These are phyloP conservation scores for Percopsis transmontana DNA, from an alignment of 2,113 vertebrate species.

Conservation along the genomic window DNA sequence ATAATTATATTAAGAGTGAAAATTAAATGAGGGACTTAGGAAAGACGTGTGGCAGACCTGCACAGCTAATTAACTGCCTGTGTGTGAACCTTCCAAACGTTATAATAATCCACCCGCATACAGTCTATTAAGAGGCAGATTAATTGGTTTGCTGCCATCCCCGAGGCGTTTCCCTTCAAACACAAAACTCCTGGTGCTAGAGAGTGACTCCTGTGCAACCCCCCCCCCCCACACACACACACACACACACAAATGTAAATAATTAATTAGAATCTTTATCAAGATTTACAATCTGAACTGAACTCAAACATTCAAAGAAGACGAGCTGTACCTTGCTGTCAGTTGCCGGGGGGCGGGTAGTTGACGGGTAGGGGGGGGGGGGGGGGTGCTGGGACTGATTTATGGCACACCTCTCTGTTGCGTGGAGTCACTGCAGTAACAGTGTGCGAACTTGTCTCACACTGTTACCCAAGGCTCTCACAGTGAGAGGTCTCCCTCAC, in stretches of 20 bases:
- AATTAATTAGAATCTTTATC: slow-evolving; percentile 11
- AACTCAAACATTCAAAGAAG: slow-evolving; percentile 4
- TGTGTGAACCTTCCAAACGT: slow-evolving; percentile 65
- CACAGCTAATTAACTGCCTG: slow-evolving; percentile 67
- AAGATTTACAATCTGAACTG: slow-evolving; percentile 24
- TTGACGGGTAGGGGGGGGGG: slow-evolving; percentile 25
- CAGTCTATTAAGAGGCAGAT: slow-evolving; percentile 64
- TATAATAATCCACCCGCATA: slow-evolving; percentile 64
- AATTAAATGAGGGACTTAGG: slow-evolving; percentile 65
- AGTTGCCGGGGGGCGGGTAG: background rate
- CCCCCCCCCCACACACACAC: background rate
- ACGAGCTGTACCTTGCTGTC: slow-evolving; percentile 20
- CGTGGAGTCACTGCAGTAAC: no score
- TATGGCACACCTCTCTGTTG: no score
- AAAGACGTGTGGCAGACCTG: slow-evolving; percentile 47
- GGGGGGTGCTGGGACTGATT: no score
- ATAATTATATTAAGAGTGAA: slow-evolving; percentile 61
- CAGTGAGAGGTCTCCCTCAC: no score
- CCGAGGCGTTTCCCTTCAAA: slow-evolving; percentile 34
- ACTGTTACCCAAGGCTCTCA: no score
- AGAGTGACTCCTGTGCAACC: background rate
- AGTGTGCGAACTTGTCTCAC: no score
- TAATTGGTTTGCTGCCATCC: slow-evolving; percentile 67
- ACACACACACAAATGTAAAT: background rate
- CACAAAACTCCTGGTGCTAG: slow-evolving; percentile 33